A percentile compares a stretch with the other conserved stretches of the same genome.
These are phyloP conservation scores for Brachyhypopomus gauderio DNA, from an alignment of 2,113 vertebrate genomes.

Conservation along the genomic window DNA sequence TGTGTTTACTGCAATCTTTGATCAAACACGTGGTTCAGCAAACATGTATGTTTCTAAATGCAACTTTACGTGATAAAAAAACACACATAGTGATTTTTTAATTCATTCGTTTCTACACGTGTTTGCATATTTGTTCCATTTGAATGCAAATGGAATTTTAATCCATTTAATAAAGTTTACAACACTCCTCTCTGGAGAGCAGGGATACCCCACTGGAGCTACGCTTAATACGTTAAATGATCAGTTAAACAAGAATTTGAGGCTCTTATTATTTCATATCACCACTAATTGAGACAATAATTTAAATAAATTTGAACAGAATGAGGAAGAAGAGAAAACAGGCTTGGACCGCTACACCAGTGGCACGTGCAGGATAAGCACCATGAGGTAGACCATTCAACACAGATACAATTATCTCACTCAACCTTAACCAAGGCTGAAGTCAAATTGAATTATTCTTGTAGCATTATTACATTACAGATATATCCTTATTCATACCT, in stretches of 20 bases:
- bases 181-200: slow-evolving; percentile 2
- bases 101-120: neutral
- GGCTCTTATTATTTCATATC: slow-evolving; percentile 21
- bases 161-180: slow-evolving; percentile 35
- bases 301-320: slow-evolving; percentile 9
- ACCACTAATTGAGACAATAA: slow-evolving; percentile 18
- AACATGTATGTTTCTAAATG: neutral
- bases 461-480: too few species aligned
- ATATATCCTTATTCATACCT: too few species aligned
- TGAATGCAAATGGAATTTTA: slow-evolving; percentile 30
- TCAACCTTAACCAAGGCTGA: too few species aligned
- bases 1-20: neutral
- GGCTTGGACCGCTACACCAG: neutral
- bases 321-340: neutral
- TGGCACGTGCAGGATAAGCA: neutral
- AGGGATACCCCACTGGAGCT: slow-evolving; percentile 12
- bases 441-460: too few species aligned
- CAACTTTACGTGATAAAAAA: neutral
- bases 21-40: neutral
- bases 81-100: slow-evolving; percentile 1
- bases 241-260: slow-evolving; percentile 32
- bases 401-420: neutral
- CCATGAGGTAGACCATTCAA: neutral
- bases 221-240: slow-evolving; percentile 35
- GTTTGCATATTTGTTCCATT: slow-evolving; percentile 35